phyloP scores from a whole-genome alignment of 2,113 vertebrate species.

The Talpa occidentalis region DNA sequence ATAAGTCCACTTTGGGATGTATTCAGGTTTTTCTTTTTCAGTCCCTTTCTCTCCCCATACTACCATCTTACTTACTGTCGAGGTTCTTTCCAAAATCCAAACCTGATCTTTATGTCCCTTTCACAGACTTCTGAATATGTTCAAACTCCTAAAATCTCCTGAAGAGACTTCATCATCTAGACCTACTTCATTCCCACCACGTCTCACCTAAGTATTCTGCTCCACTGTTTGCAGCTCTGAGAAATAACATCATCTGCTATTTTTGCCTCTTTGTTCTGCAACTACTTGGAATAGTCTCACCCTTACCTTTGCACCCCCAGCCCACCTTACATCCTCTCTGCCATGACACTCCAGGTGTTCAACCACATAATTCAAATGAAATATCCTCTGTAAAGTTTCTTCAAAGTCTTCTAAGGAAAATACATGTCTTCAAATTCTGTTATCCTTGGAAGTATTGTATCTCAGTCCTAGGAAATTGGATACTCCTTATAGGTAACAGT shows the following conservation, averaged over 20 bases:
- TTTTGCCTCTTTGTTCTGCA: neutral
- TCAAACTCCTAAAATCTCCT: neutral
- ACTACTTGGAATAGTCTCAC: neutral
- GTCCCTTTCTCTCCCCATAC: neutral
- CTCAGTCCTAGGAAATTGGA: neutral
- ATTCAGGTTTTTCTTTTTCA: neutral
- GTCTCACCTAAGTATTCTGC: neutral
- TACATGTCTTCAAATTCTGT: neutral
- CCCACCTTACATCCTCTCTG: neutral
- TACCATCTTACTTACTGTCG: neutral
- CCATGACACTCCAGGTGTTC: neutral
- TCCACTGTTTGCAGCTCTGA: neutral
- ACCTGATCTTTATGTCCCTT: neutral
- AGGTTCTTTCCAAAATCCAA: neutral
- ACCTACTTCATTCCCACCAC: neutral
- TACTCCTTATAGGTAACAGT: neutral
- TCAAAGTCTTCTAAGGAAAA: neutral
- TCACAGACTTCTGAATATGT: neutral
- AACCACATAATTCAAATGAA: neutral
- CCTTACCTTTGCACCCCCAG: accelerated
- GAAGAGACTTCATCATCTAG: neutral
- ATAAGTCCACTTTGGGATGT: neutral
- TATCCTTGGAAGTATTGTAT: neutral
- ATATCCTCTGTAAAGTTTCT: neutral
- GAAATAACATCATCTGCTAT: neutral